These are phyloP conservation scores for Passerina amoena DNA, from an alignment of 2,113 vertebrate genomes.

Conservation along the genomic window DNA sequence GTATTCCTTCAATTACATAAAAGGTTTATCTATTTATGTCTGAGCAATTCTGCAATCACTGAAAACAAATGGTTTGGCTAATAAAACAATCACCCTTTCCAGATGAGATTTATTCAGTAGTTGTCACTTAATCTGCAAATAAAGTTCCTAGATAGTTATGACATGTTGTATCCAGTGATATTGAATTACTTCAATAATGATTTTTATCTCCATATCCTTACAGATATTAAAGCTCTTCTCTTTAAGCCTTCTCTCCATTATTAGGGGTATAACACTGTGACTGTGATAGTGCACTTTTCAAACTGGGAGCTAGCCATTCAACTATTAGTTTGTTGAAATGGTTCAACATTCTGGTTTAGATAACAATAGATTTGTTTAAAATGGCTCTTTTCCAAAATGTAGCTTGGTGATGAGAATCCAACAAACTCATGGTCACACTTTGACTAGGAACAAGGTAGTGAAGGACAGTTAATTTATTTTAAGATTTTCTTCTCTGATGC, in stretches of 20 bases:
- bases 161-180: background rate
- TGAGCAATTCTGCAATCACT: background rate
- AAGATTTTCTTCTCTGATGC: background rate
- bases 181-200: background rate
- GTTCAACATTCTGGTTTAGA: background rate
- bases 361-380: background rate
- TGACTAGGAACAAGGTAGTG: background rate
- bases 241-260: background rate
- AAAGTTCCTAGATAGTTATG: background rate
- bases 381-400: background rate
- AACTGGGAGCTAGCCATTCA: background rate
- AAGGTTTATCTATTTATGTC: background rate
- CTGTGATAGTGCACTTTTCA: background rate
- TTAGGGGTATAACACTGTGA: background rate
- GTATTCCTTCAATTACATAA: background rate
- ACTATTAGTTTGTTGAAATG: background rate
- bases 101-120: background rate
- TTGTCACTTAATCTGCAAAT: background rate
- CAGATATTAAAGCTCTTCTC: background rate
- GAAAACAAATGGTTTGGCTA: background rate
- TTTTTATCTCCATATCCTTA: background rate
- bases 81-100: background rate
- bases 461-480: background rate
- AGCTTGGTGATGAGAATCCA: background rate
- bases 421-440: background rate